Evolutionary conservation across 2,113 vertebrate genomes (phyloP).

Genomic region (Pachycephala philippinensis): DNA sequence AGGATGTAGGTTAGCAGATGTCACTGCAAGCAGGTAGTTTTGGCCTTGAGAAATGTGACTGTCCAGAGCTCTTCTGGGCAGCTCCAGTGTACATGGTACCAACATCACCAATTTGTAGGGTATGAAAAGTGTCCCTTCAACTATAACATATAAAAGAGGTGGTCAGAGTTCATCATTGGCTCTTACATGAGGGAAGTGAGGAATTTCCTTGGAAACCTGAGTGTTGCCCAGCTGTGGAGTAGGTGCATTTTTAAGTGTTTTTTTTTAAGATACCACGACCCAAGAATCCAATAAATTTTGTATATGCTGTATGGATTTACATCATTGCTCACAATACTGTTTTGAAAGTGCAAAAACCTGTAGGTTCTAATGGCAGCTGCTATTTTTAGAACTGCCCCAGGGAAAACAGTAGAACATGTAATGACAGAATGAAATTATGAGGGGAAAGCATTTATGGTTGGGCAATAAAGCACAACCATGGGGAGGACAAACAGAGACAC

Average conservation of each 20-base stretch:
- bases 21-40: not conserved
- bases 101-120: not conserved
- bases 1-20: not conserved
- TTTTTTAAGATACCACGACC: not conserved
- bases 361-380: not conserved
- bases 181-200: not conserved
- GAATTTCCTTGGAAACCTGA: not conserved
- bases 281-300: not conserved
- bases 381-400: not conserved
- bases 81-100: fast-evolving
- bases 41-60: not conserved
- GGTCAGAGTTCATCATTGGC: not conserved
- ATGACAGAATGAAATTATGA: not conserved
- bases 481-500: not conserved
- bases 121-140: not conserved
- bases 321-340: not conserved
- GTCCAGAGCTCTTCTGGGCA: not conserved
- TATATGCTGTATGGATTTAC: not conserved
- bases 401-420: fast-evolving
- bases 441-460: not conserved
- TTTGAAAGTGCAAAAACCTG: not conserved
- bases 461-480: not conserved
- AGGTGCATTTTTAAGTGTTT: not conserved
- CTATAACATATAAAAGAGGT: not conserved
- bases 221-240: not conserved